phyloP scores from a whole-genome alignment of 2,888 invertebrate genomes.

The Phaonia tiefii region DNA sequence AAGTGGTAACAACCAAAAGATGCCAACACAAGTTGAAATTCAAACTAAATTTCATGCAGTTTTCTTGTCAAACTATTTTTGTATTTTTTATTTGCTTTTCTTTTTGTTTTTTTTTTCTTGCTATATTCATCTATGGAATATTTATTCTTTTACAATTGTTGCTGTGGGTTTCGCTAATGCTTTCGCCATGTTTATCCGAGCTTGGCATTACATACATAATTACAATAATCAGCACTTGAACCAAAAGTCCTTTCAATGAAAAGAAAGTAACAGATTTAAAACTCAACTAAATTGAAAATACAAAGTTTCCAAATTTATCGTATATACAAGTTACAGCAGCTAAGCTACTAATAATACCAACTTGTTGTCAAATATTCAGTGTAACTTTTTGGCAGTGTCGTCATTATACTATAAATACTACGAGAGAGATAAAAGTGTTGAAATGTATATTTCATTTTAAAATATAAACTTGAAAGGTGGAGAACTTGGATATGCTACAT shows the following conservation, averaged over 20 bases:
- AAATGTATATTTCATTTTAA: background rate
- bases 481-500: no score
- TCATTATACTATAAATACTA: conserved; percentile 1
- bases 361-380: background rate
- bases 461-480: no score
- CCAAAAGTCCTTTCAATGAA: conserved; percentile 29
- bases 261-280: conserved; percentile 9
- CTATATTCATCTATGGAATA: conserved; percentile 3
- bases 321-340: conserved; percentile 1
- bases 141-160: background rate
- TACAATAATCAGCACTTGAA: conserved; percentile 64
- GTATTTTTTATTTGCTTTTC: conserved; percentile 21
- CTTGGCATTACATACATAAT: conserved; percentile 54
- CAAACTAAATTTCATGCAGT: conserved; percentile 22
- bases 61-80: conserved; percentile 16
- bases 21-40: conserved; percentile 17
- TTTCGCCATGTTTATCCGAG: background rate
- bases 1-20: conserved; percentile 20
- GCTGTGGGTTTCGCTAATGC: background rate
- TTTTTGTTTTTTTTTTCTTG: conserved; percentile 7
- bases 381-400: conserved; percentile 6
- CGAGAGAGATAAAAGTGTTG: background rate
- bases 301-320: background rate
- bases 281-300: conserved; percentile 10
- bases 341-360: conserved; percentile 36